Evolutionary conservation across 2,113 vertebrate genomes (phyloP), one percentile per base, ranked within the genome.

Genomic region (Colossoma macropomum): DNA sequence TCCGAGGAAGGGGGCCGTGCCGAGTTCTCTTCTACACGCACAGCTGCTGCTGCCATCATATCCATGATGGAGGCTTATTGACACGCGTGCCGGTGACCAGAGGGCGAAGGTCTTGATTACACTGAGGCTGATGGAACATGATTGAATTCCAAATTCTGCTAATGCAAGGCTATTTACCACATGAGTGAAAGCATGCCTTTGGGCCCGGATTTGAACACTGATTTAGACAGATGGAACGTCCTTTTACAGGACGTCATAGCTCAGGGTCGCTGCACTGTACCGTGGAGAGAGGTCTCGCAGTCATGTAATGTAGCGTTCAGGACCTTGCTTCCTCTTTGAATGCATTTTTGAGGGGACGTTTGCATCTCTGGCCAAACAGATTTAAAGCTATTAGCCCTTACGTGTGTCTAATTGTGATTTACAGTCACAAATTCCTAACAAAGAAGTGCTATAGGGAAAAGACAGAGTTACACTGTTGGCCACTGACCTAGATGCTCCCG

Each of bases 101-200:
- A 79, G 79, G 82, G 75, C 82, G 73, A 75, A 84, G 86, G 79
- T 81, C 82, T 84, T 84, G 82, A 87, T 87, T 87, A 87, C 79
- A 78, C 79, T 72, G 80, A 84, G 82, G 66, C 69, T 84, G 86
- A 87, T 84, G 82, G 79, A 87, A 84, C 75, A 81, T 87, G 82
- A 81, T 84, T 79, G 79, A 87, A 87, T 84, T 82, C 82, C 75
- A 82, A 84, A 87, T 87, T 79, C 82, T 79, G 70, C 79, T 84
- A 84, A 87, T 87, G 82, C 79, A 77, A 75, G 69, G 73, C 86
- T 87, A 87, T 84, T 84, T 87, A 78, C 82, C 75, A 79, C 79
- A 85, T 80, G 65, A 84, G 76, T 79, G 79, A 79, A 81, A 84
- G 79, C 38, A 52, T 70, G 82, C 82, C 79, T 74, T 41, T 70